Conservation (phyloP, 2,113 vertebrate species). For the Ceyx margarethae region DNA sequence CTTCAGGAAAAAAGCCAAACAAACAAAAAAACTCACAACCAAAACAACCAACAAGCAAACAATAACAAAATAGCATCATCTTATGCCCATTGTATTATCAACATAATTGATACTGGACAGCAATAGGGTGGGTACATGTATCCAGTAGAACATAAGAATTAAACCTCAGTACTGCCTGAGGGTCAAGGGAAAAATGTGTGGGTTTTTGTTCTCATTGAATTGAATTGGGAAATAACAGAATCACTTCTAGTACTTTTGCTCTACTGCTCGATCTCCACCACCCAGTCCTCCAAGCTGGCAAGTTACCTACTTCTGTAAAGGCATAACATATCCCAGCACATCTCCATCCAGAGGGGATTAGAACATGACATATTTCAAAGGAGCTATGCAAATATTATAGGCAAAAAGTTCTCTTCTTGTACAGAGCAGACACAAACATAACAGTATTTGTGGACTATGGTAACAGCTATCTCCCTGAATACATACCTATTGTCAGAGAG, state of each 20-base stretch:
- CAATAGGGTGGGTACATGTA: background rate
- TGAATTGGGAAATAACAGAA: background rate
- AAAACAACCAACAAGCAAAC: background rate
- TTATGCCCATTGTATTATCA: background rate
- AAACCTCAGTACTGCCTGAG: background rate
- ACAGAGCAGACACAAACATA: background rate
- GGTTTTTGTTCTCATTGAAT: background rate
- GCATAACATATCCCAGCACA: background rate
- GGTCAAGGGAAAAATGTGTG: background rate
- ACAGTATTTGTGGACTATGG: background rate
- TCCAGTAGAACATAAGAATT: background rate
- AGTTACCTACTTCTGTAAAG: background rate
- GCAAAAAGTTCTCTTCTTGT: background rate
- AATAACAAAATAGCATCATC: background rate
- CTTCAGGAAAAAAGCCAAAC: background rate
- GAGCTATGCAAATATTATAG: background rate
- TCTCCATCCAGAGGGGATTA: background rate
- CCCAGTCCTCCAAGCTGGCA: background rate
- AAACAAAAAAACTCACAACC: background rate
- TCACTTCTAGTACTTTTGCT: background rate
- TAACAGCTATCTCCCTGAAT: background rate
- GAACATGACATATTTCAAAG: background rate
- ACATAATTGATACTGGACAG: background rate
- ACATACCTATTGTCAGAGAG: constrained; percentile 21
- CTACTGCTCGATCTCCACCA: background rate